Base-by-base conservation (phyloP, 2,797 vertebrate species). In the Sebastes variabilis region DNA sequence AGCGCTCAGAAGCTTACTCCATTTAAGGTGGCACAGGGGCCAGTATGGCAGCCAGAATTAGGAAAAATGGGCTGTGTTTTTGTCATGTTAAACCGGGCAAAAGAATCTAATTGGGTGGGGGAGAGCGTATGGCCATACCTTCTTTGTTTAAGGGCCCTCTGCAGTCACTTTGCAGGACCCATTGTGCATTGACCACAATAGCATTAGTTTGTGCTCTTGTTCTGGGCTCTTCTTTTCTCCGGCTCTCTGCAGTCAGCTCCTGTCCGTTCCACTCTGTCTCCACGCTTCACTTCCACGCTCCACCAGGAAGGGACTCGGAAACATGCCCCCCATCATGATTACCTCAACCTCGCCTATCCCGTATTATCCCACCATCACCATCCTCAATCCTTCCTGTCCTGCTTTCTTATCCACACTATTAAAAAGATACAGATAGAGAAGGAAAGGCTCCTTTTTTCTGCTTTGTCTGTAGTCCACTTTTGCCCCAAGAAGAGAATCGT, bases 181-280 rank as follows among this genome's bases (percentile, higher is more conserved):
- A 96, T 97, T 97, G 97, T 97, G 95, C 90, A 89, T 88, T 87
- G 86, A 83, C 93, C 90, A 97, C 96, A 97, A 96, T 96, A 94
- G 96, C 93, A 95, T 97, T 96, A 96, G 96, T 96, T 96, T 95
- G 95, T 94, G 95, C 94, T 92, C 89, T 88, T 92, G 92, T 93
- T 89, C 93, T 77, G 81, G 83, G 87, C 87, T 90, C 89, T 84
- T 94, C 94, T 94, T 96, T 96, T 95, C 96, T 95, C 84, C 60
- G 87, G 91, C 10, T 68, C 88, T 93, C 90, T 91, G 94, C 96
- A 94, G 92, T 96, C 96, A 96, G 96, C 79, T 93, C 95, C 95
- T 96, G 93, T 96, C 96, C 93, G 94, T 97, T 97, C 97, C 96
- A 96, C 95, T 96, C 95, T 94, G 88, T 94, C 95, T 95, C 88